phyloP scores from a whole-genome alignment of 1,140 invertebrate genomes.

The Arctopsyche grandis region DNA sequence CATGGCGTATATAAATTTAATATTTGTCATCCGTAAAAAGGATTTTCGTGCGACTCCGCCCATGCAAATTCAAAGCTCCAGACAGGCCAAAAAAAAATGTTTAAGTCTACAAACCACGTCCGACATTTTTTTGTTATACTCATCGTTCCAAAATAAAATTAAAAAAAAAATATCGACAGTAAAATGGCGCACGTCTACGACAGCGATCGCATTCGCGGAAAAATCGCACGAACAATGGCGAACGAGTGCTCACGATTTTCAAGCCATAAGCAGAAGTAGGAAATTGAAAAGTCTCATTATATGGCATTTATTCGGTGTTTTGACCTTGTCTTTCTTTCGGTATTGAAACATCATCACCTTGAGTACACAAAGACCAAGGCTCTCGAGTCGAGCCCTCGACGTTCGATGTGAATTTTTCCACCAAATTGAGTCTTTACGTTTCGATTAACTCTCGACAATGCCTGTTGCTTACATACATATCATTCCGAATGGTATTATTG shows the following conservation, averaged over 20 bases:
- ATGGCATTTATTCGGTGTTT: neutral
- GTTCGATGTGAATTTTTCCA: neutral
- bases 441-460: no score
- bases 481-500: no score
- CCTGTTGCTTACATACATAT: no score
- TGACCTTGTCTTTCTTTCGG: neutral
- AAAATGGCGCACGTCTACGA: neutral
- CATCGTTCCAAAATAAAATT: no score
- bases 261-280: constrained; percentile 2
- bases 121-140: neutral
- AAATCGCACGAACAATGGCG: constrained; percentile 3
- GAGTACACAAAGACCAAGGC: neutral
- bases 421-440: no score
- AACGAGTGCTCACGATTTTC: neutral
- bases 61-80: constrained; percentile 24
- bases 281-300: constrained; percentile 17
- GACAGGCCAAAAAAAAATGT: neutral
- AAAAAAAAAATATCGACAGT: no score
- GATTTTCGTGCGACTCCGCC: constrained; percentile 31
- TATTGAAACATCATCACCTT: neutral
- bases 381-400: neutral
- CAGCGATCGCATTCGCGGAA: constrained; percentile 9
- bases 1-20: constrained; percentile 25
- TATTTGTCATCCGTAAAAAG: constrained; percentile 38
- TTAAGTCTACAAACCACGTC: constrained; percentile 4